These are phyloP conservation scores for Asteroscopus sphinx DNA, from an alignment of 2,888 invertebrate genomes.

Conservation along the genomic window DNA sequence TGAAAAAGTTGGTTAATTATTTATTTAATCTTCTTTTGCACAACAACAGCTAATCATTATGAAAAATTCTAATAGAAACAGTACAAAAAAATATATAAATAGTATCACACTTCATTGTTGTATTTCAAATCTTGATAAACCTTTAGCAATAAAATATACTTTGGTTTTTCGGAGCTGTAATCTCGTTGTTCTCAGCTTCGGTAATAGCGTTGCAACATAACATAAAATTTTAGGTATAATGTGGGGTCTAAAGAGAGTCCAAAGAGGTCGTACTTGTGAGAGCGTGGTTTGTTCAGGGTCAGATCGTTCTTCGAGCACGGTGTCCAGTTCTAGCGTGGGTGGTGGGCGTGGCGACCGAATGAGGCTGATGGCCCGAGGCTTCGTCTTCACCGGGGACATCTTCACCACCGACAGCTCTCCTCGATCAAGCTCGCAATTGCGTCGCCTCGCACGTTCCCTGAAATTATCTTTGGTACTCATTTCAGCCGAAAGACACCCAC, in stretches of 20 bases:
- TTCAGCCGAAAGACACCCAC: no score
- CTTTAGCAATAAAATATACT: conserved; percentile 24
- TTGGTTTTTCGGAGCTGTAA: conserved; percentile 32
- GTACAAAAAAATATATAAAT: conserved; percentile 7
- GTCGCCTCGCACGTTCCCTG: conserved; percentile 94
- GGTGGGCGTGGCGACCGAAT: conserved; percentile 92
- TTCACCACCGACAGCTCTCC: conserved; percentile 95
- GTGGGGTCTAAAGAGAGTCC: not conserved
- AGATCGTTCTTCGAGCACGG: conserved; percentile 95
- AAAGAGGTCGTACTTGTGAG: conserved; percentile 76
- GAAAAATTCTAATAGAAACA: conserved; percentile 8
- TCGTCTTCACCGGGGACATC: conserved; percentile 82
- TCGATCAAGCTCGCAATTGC: conserved; percentile 95
- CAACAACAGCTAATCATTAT: not conserved
- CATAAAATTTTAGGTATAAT: not conserved
- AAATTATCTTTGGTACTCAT: conserved; percentile 13
- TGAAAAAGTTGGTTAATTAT: no score
- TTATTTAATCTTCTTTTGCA: no score
- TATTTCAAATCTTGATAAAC: conserved; percentile 33
- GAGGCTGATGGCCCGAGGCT: conserved; percentile 80
- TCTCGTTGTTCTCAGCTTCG: conserved; percentile 22
- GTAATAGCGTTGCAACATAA: conserved; percentile 3
- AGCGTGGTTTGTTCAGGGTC: conserved; percentile 92
- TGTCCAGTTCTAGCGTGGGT: conserved; percentile 94
- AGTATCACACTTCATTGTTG: conserved; percentile 30